Evolutionary conservation across 37 sponge, comb jelly and placozoan species (phyloP), one percentile per base, ranked within the genome.

Genomic region (Oopsacas minuta): DNA sequence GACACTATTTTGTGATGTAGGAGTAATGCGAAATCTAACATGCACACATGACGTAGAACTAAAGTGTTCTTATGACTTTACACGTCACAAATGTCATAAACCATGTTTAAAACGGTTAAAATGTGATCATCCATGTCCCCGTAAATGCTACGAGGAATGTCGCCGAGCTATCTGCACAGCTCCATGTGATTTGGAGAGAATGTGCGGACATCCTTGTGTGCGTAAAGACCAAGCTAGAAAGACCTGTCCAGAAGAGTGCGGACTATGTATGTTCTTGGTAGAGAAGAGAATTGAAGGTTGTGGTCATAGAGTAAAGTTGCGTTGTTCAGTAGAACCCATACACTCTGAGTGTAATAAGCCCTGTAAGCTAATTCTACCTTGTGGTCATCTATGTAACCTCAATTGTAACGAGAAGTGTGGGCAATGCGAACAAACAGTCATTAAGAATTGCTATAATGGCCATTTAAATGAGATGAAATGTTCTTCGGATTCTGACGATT

Each of bases 1-100:
- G 0, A 83, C 37, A 0, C 82, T 85, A 49, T 90, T 91, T 37
- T 84, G 93, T 20, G 52, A n/a, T 3, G 75, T 20, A 3, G 28
- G 22, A 61, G 75, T 61, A n/a, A 61, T 3, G 22, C 75, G 30
- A 25, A n/a, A 3, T 25, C 75, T 61, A n/a, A 25, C 22, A 32
- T 61, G 75, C 30, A 61, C 75, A 32, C 75, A 61, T 34, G 28
- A 25, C 22, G 22, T 61, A 7, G 7, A 10, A 32, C 32, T 61
- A 3, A 5, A 5, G 28, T 61, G 75, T 12, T 61, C 1, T n/a
- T 25, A 20, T 32, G 75, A n/a, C 28, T 7, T 61, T 20, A 61
- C 22, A 5, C 20, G 75, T 10, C 22, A 3, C 30, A 61, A 61
- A 61, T 61, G 75, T 34, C 75, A 61, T 10, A 3, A 61, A 61